Evolutionary conservation across 1,140 invertebrate species (phyloP), one percentile per base, ranked within the genome.

Genomic region (Drosophila teissieri): DNA sequence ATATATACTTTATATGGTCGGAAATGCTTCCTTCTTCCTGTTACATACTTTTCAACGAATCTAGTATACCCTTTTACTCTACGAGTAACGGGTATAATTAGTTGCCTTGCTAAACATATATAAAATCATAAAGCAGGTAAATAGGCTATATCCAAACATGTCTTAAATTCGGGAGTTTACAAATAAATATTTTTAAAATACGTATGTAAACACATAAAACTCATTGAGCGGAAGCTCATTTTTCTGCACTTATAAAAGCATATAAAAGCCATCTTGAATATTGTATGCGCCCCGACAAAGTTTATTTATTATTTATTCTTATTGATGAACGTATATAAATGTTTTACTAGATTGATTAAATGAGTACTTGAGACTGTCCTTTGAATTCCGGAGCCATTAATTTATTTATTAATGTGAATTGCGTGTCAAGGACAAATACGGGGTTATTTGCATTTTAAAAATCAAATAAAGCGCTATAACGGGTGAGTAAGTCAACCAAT

Each of bases 391-490:
- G 8, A 15, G 5, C 2, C 6, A n/a, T 7, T 7, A 44, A 3
- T 44, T 44, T 19, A 44, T 44, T 19, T 2, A 44, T 44, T 17
- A 3, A 45, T 14, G 4, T 15, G 11, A n/a, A 36, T 36, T 8
- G 31, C n/a, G 27, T 48, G 22, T 48, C 46, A 48, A 48, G 46
- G 46, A 48, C 19, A 48, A 48, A 48, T 5, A 27, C 17, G 1
- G 19, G 4, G 11, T 19, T 12, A 4, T 6, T 14, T 5, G 12
- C 4, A 12, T 11, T 52, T 19, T 12, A 6, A 36, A 52, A 19
- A 1, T 14, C 11, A 10, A 2, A 19, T 19, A 31, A 17, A 15
- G 14, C 14, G 2, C 15, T 31, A n/a, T 7, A 11, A 15, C 34
- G 5, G 15, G 10, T 49, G 10, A 27, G 27, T 11, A 7, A 34